Base-by-base conservation (phyloP, 2,113 vertebrate species). In the Anthoscopus minutus region DNA sequence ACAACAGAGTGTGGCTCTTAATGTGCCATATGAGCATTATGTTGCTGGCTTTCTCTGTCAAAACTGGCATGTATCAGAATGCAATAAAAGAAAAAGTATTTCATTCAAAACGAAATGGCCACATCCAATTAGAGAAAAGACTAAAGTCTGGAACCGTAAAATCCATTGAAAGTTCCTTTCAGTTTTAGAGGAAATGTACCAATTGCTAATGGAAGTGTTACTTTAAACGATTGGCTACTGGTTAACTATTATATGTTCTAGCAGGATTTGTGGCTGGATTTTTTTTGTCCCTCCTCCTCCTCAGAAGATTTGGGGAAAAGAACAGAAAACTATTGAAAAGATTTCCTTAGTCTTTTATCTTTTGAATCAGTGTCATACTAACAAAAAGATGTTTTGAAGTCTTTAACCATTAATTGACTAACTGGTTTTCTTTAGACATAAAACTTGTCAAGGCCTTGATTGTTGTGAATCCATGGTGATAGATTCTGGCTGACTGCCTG, bases 301-400 rank as follows among this genome's bases (percentile, higher is more conserved):
- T 91, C 90, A 84, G 78, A 91, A 89, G 74, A 67, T 73, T 33
- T 94, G 64, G 77, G 77, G 87, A 67, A 94, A 95, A 96, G 94
- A 94, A 91, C 66, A 84, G 81, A 93, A 94, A 84, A 86, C 74
- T 86, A 21, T 15, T 90, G 90, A 94, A 95, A 94, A 92, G 81
- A 33, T 92, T 94, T 85, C 31, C 71, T 50, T 87, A 61, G 73
- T 82, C 92, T 97, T 96, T 95, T 87, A 80, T 81, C 94, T 95
- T 94, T 91, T 95, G 92, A 97, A 95, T 88, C 44, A 45, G 54
- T 84, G 91, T 89, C 89, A 84, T 94, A 88, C 76, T 86, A 89
- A 95, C 93, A 96, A 94, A 96, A 96, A 96, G 93, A 93, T 96
- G 94, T 97, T 96, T 96, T 96, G 89, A 96, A 94, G 91, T 93